A percentile compares a stretch with the other conserved stretches of the same genome.
Evolutionary conservation across 2,113 vertebrate genomes (phyloP).

Genomic region (Mesitornis unicolor): DNA sequence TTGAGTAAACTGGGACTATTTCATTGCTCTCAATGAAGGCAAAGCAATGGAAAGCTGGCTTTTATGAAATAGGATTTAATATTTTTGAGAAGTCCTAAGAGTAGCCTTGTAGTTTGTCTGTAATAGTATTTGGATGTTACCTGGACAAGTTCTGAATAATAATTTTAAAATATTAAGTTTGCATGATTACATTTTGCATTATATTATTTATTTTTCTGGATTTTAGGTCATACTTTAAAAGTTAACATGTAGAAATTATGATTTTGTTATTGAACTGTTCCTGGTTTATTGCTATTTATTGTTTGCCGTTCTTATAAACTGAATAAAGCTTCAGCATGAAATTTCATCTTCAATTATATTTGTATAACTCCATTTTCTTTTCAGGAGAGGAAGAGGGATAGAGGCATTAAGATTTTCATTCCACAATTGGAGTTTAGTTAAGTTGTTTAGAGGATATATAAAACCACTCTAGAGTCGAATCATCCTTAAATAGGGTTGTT

Average conservation of each 20-base stretch:
- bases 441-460: conserved; percentile 37
- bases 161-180: background rate
- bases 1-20: background rate
- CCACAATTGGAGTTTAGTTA: conserved; percentile 9
- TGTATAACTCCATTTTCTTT: conserved; percentile 41
- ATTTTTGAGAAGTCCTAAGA: background rate
- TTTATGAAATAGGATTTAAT: background rate
- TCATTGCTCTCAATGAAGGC: background rate
- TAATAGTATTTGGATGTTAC: background rate
- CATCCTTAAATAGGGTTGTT: background rate
- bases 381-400: conserved; percentile 14
- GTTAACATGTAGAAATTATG: background rate
- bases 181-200: background rate
- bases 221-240: background rate
- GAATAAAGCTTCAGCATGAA: conserved; percentile 11
- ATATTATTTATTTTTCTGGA: background rate
- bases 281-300: background rate
- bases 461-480: conserved; percentile 26
- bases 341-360: conserved; percentile 25
- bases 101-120: background rate
- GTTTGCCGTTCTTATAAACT: background rate
- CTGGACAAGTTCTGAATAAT: background rate
- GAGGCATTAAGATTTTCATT: conserved; percentile 37
- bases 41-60: background rate
- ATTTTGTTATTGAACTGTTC: background rate